phyloP scores from a whole-genome alignment of 2,113 vertebrate genomes.

The Oceanodroma tethys region DNA sequence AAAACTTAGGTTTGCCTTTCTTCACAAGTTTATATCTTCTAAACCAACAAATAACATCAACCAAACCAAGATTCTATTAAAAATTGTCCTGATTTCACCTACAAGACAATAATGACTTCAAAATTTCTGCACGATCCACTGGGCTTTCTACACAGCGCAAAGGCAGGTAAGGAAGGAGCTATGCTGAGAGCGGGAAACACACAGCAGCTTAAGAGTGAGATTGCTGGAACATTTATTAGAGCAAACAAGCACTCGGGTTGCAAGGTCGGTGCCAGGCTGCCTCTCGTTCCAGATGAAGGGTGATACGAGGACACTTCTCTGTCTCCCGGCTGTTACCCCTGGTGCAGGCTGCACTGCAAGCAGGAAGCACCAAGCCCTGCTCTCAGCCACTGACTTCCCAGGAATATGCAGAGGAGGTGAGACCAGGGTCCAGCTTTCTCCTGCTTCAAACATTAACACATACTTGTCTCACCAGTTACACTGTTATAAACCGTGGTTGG shows the following conservation, averaged over 20 bases:
- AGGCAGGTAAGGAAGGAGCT: neutral
- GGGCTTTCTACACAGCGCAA: neutral
- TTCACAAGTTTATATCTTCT: neutral
- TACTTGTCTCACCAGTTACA: neutral
- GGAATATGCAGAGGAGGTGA: accelerated
- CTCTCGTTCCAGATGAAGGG: neutral
- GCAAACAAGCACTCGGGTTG: neutral
- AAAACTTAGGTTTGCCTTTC: neutral
- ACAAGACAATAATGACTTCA: neutral
- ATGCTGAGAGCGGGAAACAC: neutral
- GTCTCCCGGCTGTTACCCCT: neutral
- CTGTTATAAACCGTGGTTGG: neutral
- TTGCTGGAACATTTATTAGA: neutral
- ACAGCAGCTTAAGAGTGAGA: neutral
- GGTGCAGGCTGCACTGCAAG: neutral
- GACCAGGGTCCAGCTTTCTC: neutral
- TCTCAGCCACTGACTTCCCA: neutral
- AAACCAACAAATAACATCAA: neutral
- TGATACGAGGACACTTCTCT: neutral
- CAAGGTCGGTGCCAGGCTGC: neutral
- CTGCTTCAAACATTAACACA: neutral
- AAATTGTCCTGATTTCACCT: neutral
- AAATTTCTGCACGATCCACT: neutral
- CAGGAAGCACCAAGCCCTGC: neutral
- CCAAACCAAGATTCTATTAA: neutral